These are phyloP conservation scores for Aplocera efformata DNA, from an alignment of 2,888 invertebrate species.

Conservation along the genomic window DNA sequence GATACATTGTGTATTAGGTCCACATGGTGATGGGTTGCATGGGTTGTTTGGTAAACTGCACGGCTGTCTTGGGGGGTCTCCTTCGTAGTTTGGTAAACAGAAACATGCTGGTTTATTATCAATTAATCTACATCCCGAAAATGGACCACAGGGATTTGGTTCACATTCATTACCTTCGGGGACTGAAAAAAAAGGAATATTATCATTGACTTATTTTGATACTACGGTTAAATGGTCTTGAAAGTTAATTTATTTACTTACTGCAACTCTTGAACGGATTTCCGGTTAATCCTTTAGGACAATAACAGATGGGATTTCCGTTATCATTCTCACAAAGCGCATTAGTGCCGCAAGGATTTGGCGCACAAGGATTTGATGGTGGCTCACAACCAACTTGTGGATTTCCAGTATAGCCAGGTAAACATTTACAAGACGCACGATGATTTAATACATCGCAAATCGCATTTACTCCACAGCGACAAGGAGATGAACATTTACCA, in stretches of 20 bases:
- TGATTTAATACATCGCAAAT: slow-evolving; percentile 91
- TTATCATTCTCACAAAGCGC: slow-evolving; percentile 92
- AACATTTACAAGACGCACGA: slow-evolving; percentile 89
- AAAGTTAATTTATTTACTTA: slow-evolving; percentile 76
- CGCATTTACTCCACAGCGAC: slow-evolving; percentile 89
- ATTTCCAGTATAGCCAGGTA: slow-evolving; percentile 90
- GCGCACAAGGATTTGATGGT: slow-evolving; percentile 88
- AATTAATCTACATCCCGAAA: slow-evolving; percentile 90
- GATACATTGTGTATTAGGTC: slow-evolving; percentile 92
- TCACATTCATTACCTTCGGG: slow-evolving; percentile 92
- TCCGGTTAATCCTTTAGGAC: slow-evolving; percentile 93
- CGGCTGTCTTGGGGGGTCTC: slow-evolving; percentile 86
- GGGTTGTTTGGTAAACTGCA: slow-evolving; percentile 88
- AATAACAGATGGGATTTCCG: slow-evolving; percentile 93
- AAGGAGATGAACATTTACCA: slow-evolving; percentile 87
- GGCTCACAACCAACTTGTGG: slow-evolving; percentile 85
- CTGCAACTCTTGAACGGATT: slow-evolving; percentile 95
- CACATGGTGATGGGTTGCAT: slow-evolving; percentile 92
- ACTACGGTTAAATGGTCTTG: too few species aligned
- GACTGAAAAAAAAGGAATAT: slow-evolving; percentile 81
- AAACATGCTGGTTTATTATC: slow-evolving; percentile 90
- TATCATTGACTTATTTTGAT: neutral
- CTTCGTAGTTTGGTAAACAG: slow-evolving; percentile 93
- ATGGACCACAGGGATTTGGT: slow-evolving; percentile 91
- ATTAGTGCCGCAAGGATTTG: slow-evolving; percentile 93